Base-by-base conservation (phyloP, 2,888 invertebrate species). In the Gastracanthus pulcherrimus region DNA sequence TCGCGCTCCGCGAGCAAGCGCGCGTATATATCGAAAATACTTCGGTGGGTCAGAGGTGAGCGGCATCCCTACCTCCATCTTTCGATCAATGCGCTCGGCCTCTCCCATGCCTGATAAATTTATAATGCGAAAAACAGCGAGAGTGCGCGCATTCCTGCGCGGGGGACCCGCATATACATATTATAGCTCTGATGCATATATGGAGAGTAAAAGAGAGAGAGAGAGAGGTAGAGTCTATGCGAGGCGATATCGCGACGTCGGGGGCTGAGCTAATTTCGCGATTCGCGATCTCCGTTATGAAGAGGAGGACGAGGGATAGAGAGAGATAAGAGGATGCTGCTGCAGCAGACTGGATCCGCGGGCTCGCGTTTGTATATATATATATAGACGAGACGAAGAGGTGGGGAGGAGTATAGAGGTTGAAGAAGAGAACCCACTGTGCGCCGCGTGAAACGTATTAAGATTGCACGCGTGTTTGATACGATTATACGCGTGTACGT, bases 41-140 rank as follows among this genome's bases (percentile, higher is more conserved):
- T 88, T 87, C 84, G 86, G 86, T 75, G 85, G 91, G 90, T 91
- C 90, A 88, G 84, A 88, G 89, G 89, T 89, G 87, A 87, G 83
- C n/a, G n/a, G n/a, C 86, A 82, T 87, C 85, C 86, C 86, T 87
- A 87, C 87, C 90, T 88, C 88, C 88, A 88, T 89, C 89, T 89
- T 89, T 89, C 89, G 90, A 91, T 90, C 90, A 90, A 88, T 88
- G 88, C 87, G 86, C 75, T 41, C 31, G 80, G 29, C 19, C 26
- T 16, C 64, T 83, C 82, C 36, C 34, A 19, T 34, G 29, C 9
- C 51, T 34, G 76, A 76, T 80, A 91, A 91, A 91, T 91, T 90
- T 90, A 89, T 90, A 89, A 90, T 87, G 87, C 87, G 87, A 84
- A 69, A 74, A 71, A 69, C 36, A 16, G 34, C n/a, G n/a, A n/a